Conservation (phyloP, 2,113 vertebrate genomes). For the Seriola rivoliana region DNA sequence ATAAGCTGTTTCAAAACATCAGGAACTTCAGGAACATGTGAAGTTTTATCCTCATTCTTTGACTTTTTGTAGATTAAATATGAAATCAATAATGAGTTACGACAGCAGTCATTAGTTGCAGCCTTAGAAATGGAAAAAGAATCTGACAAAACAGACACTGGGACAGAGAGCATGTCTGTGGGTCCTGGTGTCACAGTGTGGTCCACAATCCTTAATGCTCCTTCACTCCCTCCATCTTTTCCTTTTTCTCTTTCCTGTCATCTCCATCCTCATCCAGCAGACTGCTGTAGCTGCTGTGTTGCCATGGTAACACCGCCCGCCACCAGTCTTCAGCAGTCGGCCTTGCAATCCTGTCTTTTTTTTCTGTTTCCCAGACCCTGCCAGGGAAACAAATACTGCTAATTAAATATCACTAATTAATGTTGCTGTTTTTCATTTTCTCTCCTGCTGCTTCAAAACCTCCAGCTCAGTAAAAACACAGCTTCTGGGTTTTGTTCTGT, state of each 20-base stretch:
- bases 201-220: background rate
- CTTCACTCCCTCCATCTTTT: background rate
- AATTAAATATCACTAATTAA: constrained; percentile 39
- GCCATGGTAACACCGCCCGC: constrained; percentile 40
- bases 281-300: constrained; percentile 49
- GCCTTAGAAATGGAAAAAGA: background rate
- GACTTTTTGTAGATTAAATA: background rate
- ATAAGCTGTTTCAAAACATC: background rate
- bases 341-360: background rate
- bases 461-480: background rate
- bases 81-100: background rate
- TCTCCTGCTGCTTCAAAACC: background rate
- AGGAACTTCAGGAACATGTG: background rate
- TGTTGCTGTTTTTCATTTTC: background rate
- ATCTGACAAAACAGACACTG: background rate
- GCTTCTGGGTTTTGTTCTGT: background rate
- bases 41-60: background rate
- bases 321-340: background rate
- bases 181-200: background rate
- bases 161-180: background rate
- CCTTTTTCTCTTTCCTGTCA: background rate
- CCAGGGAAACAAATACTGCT: background rate
- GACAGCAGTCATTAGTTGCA: background rate
- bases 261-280: background rate
- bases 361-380: background rate